Base-by-base conservation (phyloP, 2,888 invertebrate species). In the Heliconius sara region DNA sequence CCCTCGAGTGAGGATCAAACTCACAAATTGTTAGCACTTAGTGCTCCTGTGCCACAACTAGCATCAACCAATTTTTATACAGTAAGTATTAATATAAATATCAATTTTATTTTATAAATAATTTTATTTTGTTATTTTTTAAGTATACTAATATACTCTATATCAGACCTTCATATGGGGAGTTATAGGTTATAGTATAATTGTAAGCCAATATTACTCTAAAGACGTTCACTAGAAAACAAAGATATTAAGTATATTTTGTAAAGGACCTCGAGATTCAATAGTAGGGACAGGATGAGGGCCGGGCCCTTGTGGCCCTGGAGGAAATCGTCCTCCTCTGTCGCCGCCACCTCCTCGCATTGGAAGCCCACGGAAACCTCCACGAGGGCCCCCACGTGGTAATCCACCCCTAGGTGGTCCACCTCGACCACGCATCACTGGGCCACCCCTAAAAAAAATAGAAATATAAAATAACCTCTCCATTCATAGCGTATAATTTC, bases 231-330 rank as follows among this genome's bases (percentile, higher is more conserved):
- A 39, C 13, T n/a, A 57, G 67, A 25, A 43, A 57, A 34, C 77
- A 65, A 73, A 13, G 34, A 27, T 30, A 30, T 5, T 19, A 30
- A 65, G 78, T 90, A 88, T 90, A 94, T 94, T 91, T 87, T 87
- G 91, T 68, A 91, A 91, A 78, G 92, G 89, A 75, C 93, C 93
- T 83, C 95, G 89, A 3, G 93, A 91, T 86, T 95, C 95, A 81
- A 95, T 94, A 0, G 95, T 95, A 2, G 95, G 95, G 2, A 95
- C 95, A 13, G 95, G 95, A 84, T 95, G 95, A 7, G 95, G 95
- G 10, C 95, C 95, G 0, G 95, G 95, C 0, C 95, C 95, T 82
- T 94, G 95, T 0, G 95, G 95, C 3, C 93, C 93, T 0, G 92
- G 93, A 3, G 91, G 92, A 82, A 95, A 95, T 68, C 91, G 88